Evolutionary conservation across 2,888 invertebrate species (phyloP), one percentile per base, ranked within the genome.

Genomic region (Drymonia ruficornis): DNA sequence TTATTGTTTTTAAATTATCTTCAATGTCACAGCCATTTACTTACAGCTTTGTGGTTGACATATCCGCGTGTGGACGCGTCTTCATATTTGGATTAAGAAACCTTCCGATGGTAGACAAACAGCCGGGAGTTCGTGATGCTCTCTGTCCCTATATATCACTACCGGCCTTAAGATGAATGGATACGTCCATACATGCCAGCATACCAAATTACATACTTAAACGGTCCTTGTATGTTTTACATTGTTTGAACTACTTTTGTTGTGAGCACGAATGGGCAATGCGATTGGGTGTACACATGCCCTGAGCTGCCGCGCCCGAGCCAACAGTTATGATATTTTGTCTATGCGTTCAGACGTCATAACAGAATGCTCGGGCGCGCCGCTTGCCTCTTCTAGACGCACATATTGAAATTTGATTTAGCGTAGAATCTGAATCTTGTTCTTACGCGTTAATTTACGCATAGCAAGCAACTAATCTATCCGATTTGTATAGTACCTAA

Each of bases 51-150:
- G 57, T 40, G 53, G 58, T 72, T 38, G 9, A 19, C 42, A 36
- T n/a, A 43, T 48, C 16, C 40, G 28, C 16, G 12, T 42, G 38
- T 59, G 40, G 67, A 55, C 29, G 63, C 59, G 64, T 55, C 59
- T 61, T 52, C 53, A 52, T 52, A 51, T 57, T 55, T 56, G 44
- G 47, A 55, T 72, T 72, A 57, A 55, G 58, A 66, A 61, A 70
- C 47, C 42, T 28, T 45, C 43, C 49, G 49, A 31, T 55, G 50
- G 44, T 51, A 47, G 56, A 55, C 57, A 67, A 67, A 67, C 44
- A 65, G 23, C 11, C 44, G 53, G 67, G 60, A 67, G 70, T 66
- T 55, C 70, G 46, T n/a, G 28, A n/a, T 15, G 38, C n/a, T 49
- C n/a, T 18, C 18, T 36, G n/a, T 23, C n/a, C n/a, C 34, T 47